Evolutionary conservation across 1,140 invertebrate species (phyloP).

Genomic region (Choristoneura fumiferana): DNA sequence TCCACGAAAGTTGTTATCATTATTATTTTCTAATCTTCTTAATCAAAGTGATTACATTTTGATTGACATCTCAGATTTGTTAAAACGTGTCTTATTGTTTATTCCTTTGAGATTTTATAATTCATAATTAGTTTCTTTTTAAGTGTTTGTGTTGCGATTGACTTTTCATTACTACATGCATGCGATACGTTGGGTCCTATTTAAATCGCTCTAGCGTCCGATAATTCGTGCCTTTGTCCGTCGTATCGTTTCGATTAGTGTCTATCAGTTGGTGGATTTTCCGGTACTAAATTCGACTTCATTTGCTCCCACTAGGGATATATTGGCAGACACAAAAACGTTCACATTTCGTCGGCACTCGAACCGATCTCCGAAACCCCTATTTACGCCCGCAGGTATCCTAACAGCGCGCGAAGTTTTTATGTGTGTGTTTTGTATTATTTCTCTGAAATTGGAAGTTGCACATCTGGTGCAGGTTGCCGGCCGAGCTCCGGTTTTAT

Average conservation of each 20-base stretch:
- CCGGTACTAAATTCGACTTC: slow-evolving; percentile 23
- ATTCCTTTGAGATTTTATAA: slow-evolving; percentile 3
- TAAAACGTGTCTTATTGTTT: slow-evolving; percentile 13
- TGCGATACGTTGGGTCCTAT: not conserved
- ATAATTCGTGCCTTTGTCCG: slow-evolving; percentile 6
- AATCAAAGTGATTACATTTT: slow-evolving; percentile 14
- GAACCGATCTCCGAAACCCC: slow-evolving; percentile 44
- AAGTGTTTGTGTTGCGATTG: slow-evolving; percentile 6
- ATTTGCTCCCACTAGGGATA: slow-evolving; percentile 33
- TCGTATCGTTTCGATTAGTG: slow-evolving; percentile 1
- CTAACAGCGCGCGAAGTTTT: slow-evolving; percentile 41
- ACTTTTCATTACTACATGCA: not conserved
- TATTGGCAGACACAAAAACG: slow-evolving; percentile 37
- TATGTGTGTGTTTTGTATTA: slow-evolving; percentile 51
- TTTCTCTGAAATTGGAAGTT: slow-evolving; percentile 60
- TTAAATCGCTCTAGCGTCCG: not conserved
- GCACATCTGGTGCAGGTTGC: slow-evolving; percentile 55
- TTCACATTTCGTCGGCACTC: slow-evolving; percentile 32
- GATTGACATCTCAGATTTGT: slow-evolving; percentile 16
- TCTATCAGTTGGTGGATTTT: not conserved
- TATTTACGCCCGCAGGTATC: slow-evolving; percentile 48
- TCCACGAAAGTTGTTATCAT: slow-evolving; percentile 10
- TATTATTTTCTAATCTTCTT: slow-evolving; percentile 21
- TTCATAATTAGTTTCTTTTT: slow-evolving; percentile 10
- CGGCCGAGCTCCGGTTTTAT: slow-evolving; percentile 45